Percentiles rank a stretch among this genome's conserved stretches.
These are phyloP conservation scores for Allygus modestus DNA, from an alignment of 2,888 invertebrate genomes.

Conservation along the genomic window DNA sequence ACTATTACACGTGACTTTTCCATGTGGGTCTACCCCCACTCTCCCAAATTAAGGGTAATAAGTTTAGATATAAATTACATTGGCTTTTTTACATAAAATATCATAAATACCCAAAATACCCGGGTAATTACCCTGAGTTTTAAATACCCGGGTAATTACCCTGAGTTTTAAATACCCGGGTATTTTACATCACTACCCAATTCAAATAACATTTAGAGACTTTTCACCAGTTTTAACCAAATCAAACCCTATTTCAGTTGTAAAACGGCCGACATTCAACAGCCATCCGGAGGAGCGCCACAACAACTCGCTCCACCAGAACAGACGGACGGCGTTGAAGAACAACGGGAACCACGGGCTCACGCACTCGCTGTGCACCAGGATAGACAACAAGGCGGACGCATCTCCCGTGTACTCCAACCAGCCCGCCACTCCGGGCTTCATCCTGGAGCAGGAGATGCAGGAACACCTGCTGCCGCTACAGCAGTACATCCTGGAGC, in stretches of 20 bases:
- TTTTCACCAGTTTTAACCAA: too few species aligned
- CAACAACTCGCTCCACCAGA: slow-evolving; percentile 54
- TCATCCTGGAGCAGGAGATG: slow-evolving; percentile 61
- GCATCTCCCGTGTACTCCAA: slow-evolving; percentile 62
- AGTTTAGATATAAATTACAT: too few species aligned
- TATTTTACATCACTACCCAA: too few species aligned
- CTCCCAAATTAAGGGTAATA: too few species aligned
- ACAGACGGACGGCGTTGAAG: slow-evolving; percentile 34
- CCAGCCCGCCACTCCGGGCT: slow-evolving; percentile 53
- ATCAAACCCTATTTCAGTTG: not conserved
- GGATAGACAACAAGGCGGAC: slow-evolving; percentile 59
- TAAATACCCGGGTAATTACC: too few species aligned
- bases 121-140: too few species aligned
- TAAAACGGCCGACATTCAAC: slow-evolving; percentile 52
- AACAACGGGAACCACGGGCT: slow-evolving; percentile 60
- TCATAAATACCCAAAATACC: too few species aligned
- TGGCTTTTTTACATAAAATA: too few species aligned
- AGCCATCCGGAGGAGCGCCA: slow-evolving; percentile 57
- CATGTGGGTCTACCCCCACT: too few species aligned
- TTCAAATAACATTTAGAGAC: too few species aligned
- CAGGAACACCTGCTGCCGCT: slow-evolving; percentile 85
- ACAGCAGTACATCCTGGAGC: slow-evolving; percentile 93
- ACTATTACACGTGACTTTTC: too few species aligned
- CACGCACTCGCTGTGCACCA: slow-evolving; percentile 9
- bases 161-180: too few species aligned